Evolutionary conservation across 2,113 vertebrate species (phyloP), one percentile per base, ranked within the genome.

Genomic region (Callocephalon fimbriatum): DNA sequence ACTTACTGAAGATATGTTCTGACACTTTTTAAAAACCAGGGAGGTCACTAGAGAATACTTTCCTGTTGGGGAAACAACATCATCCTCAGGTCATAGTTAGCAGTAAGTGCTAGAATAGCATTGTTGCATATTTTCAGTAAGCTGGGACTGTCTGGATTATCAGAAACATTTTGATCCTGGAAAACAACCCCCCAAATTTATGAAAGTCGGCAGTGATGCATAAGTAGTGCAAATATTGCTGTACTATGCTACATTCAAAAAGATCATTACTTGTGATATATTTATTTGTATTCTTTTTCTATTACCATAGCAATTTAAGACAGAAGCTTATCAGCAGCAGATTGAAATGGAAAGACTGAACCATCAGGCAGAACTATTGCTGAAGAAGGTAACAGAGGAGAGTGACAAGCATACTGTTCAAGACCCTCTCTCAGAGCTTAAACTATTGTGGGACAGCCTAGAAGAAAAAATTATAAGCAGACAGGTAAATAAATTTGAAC

Each of bases 291-390:
- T 96, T 53, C 42, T 79, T 93, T 44, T 83, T 91, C 22, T 83
- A 10, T 85, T 88, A 50, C 87, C 42, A 19, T 73, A 99, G 99
- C 99, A 99, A 98, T 99, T 99, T 97, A 99, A 99, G 98, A 98
- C 98, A 23, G 99, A 99, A 91, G 98, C 99, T 3, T 99, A 99
- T 97, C 99, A 99, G 79, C 99, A 99, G 38, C 99, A 99, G 98
- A 99, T 99, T 86, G 99, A 99, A 97, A 99, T 99, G 99, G 99
- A 99, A 97, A 98, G 99, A 38, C 96, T 99, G 85, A 99, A 99
- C 96, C 99, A 99, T 96, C 99, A 99, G 95, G 99, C 99, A 7
- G 98, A 99, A 26, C 97, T 99, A 44, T 97, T 99, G 84, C 98
- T 99, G 87, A 99, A 99, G 98, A 99, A 99, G 88, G 99, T 99